phyloP scores from a whole-genome alignment of 2,113 vertebrate genomes.

The Grantiella picta region DNA sequence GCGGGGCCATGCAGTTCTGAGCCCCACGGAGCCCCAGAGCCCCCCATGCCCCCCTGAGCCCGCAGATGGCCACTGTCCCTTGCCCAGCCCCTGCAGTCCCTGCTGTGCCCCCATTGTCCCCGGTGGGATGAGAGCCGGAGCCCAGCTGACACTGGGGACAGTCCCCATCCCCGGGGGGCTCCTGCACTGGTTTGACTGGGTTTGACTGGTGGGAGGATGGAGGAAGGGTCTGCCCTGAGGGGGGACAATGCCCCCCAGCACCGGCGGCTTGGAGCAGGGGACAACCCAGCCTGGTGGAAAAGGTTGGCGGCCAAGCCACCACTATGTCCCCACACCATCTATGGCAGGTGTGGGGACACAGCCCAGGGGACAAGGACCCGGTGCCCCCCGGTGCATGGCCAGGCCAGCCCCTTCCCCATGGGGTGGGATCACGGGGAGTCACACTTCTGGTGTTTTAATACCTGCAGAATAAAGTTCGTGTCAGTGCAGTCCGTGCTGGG shows the following conservation, averaged over 20 bases:
- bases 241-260: not conserved
- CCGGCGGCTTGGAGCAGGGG: not conserved
- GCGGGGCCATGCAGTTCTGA: conserved; percentile 94
- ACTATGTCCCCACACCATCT: no score
- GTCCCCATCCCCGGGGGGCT: not conserved
- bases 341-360: fast-evolving
- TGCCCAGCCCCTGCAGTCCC: fast-evolving
- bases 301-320: not conserved
- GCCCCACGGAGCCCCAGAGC: not conserved
- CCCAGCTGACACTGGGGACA: fast-evolving
- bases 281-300: not conserved
- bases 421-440: fast-evolving
- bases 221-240: not conserved
- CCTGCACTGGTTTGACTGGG: fast-evolving
- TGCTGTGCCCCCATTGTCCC: not conserved
- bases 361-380: not conserved
- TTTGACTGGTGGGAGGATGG: not conserved
- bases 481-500: conserved; percentile 56
- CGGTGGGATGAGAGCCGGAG: not conserved
- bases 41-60: not conserved
- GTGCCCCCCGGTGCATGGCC: not conserved
- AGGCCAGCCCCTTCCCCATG: not conserved
- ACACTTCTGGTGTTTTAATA: conserved; percentile 55
- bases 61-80: not conserved
- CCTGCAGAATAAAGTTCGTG: conserved; percentile 75